phyloP scores from a whole-genome alignment of 1,140 invertebrate species.

The Brachionus plicatilis region DNA sequence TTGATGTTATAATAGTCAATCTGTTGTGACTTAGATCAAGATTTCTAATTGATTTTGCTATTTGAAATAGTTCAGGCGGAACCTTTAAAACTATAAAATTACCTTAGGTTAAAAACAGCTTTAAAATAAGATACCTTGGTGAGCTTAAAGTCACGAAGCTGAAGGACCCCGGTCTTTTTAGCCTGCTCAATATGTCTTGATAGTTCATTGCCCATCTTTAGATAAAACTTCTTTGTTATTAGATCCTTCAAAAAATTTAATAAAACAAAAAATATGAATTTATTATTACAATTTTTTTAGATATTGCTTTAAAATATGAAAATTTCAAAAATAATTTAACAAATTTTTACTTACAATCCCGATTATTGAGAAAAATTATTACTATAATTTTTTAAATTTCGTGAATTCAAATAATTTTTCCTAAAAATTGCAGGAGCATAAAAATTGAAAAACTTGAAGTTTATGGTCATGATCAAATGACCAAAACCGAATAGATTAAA shows the following conservation, averaged over 20 bases:
- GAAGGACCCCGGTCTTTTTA: slow-evolving; percentile 29
- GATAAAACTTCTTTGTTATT: background rate
- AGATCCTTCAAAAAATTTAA: background rate
- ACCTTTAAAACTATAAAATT: background rate
- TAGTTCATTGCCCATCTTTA: slow-evolving; percentile 33
- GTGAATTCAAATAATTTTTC: no score
- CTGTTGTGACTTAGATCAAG: slow-evolving; percentile 19
- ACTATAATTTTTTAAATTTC: no score
- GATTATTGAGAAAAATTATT: no score
- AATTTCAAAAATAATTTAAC: no score
- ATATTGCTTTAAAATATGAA: no score
- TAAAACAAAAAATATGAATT: background rate
- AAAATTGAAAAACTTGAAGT: no score
- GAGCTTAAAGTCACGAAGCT: background rate
- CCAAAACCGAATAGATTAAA: background rate
- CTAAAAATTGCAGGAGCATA: no score
- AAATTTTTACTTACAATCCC: no score
- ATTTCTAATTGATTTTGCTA: slow-evolving; percentile 6
- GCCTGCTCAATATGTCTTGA: slow-evolving; percentile 33
- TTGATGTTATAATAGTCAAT: background rate
- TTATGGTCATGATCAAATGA: no score
- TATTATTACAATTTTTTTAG: background rate
- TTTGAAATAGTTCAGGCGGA: slow-evolving; percentile 1
- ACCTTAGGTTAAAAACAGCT: no score
- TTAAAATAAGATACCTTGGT: background rate